A percentile compares a stretch with the other conserved stretches of the same genome.
phyloP scores from a whole-genome alignment of 2,888 invertebrate genomes.

The Salticus scenicus region DNA sequence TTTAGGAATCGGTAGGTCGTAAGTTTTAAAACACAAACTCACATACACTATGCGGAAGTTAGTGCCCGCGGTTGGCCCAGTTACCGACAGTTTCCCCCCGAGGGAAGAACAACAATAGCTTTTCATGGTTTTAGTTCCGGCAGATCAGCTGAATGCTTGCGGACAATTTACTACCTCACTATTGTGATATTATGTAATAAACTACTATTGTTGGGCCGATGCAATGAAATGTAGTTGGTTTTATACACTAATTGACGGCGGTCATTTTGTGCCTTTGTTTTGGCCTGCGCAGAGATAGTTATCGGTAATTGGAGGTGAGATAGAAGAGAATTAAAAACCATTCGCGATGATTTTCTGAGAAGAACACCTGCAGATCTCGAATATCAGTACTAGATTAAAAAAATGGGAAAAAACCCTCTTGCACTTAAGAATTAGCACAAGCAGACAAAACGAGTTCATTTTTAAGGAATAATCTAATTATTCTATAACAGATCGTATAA shows the following conservation, averaged over 20 bases:
- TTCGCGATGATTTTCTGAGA: no score
- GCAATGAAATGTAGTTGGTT: not conserved
- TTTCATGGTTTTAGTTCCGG: constrained; percentile 59
- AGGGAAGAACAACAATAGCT: constrained; percentile 48
- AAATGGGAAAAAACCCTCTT: no score
- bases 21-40: constrained; percentile 13
- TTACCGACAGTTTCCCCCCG: constrained; percentile 30
- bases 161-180: constrained; percentile 42
- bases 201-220: constrained; percentile 38
- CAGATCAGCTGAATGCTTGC: constrained; percentile 44
- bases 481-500: no score
- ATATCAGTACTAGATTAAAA: no score
- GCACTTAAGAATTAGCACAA: no score
- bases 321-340: no score
- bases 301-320: not conserved
- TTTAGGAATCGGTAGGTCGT: constrained; percentile 17
- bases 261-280: not conserved
- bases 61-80: constrained; percentile 52
- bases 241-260: not conserved
- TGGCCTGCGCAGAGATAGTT: not conserved
- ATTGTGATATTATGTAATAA: constrained; percentile 65
- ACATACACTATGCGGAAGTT: constrained; percentile 53
- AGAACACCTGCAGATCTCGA: no score
- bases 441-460: no score
- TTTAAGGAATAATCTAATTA: no score